A percentile compares a stretch with the other conserved stretches of the same genome.
Evolutionary conservation across 1,140 invertebrate genomes (phyloP).

Genomic region (Leptopilina clavipes): DNA sequence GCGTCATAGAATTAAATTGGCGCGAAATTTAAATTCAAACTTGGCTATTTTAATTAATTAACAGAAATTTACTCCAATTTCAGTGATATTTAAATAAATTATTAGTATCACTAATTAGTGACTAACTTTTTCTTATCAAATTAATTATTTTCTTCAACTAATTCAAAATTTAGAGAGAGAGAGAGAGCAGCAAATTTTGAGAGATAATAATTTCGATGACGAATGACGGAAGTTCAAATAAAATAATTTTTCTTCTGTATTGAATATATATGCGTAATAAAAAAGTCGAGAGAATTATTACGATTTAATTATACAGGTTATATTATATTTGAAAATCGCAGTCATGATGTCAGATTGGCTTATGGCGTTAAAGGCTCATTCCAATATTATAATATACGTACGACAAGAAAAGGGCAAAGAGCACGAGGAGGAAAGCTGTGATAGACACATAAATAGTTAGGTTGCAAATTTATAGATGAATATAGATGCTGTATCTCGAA

Average conservation of each 20-base stretch:
- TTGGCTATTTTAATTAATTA: too few species aligned
- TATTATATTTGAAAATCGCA: background rate
- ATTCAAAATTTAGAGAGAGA: too few species aligned
- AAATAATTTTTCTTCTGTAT: background rate
- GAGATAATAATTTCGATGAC: background rate
- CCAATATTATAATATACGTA: background rate
- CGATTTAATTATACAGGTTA: conserved; percentile 7
- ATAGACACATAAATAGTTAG: conserved; percentile 6
- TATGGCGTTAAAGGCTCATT: background rate
- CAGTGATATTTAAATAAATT: too few species aligned
- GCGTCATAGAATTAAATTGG: too few species aligned
- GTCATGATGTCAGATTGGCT: conserved; percentile 1
- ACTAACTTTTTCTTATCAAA: too few species aligned
- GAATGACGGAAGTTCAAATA: background rate
- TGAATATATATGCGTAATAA: background rate
- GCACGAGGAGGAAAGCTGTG: background rate
- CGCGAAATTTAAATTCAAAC: too few species aligned
- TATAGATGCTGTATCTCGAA: conserved; percentile 1
- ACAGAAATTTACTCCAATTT: too few species aligned
- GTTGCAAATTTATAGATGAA: conserved; percentile 14
- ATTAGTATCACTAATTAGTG: too few species aligned
- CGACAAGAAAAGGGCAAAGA: conserved; percentile 31
- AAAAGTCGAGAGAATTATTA: background rate
- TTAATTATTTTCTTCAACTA: too few species aligned
- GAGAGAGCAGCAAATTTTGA: too few species aligned